phyloP scores from a whole-genome alignment of 2,797 vertebrate genomes.

The Chloroceryle amazona region DNA sequence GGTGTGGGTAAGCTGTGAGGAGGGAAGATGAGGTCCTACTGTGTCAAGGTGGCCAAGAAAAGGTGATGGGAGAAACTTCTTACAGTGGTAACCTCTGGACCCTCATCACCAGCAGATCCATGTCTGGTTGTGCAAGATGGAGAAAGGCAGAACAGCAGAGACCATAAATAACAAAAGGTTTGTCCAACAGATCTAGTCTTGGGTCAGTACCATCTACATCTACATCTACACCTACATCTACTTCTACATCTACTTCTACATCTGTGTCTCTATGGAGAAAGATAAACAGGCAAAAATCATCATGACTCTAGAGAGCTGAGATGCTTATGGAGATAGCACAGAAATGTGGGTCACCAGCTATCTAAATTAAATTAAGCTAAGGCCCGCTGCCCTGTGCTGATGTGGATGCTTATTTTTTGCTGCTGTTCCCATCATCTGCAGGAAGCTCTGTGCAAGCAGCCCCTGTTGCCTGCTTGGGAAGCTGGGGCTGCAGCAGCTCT shows the following conservation, averaged over 20 bases:
- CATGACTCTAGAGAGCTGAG: background rate
- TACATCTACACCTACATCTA: no score
- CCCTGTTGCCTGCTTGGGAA: background rate
- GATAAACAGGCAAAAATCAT: background rate
- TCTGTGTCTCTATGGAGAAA: accelerated
- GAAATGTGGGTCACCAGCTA: background rate
- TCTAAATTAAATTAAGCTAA: background rate
- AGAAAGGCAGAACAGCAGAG: background rate
- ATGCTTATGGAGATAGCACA: background rate
- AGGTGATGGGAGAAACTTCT: background rate
- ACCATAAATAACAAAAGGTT: background rate
- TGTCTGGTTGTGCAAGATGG: background rate
- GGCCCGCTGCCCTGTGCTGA: accelerated
- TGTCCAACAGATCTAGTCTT: background rate
- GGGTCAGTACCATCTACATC: no score
- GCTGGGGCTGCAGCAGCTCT: background rate
- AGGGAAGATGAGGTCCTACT: background rate
- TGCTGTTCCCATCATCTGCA: background rate
- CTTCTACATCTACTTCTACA: no score
- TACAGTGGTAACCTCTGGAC: background rate
- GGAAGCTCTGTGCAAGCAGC: background rate
- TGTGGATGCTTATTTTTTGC: background rate
- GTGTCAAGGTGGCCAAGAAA: background rate
- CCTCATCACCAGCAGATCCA: accelerated
- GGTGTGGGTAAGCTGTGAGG: background rate